These are phyloP conservation scores for Callaeas wilsoni DNA, from an alignment of 2,113 vertebrate genomes.

Conservation along the genomic window DNA sequence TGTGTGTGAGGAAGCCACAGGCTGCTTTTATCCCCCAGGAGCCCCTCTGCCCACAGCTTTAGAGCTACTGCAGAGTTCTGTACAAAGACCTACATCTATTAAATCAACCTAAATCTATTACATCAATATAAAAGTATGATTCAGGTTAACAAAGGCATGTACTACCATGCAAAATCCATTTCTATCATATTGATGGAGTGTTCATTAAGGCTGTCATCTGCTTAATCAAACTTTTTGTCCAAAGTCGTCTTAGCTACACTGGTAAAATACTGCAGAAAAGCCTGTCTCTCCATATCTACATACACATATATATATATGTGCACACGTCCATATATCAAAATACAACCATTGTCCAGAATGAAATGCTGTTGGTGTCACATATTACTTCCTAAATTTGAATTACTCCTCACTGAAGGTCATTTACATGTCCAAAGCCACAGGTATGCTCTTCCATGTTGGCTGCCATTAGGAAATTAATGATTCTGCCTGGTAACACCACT, in stretches of 20 bases:
- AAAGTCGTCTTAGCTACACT: not conserved
- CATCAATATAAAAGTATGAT: not conserved
- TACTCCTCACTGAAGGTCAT: not conserved
- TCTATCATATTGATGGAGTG: not conserved
- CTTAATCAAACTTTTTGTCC: not conserved
- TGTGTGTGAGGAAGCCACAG: not conserved
- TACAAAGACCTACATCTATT: not conserved
- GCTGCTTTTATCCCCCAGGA: not conserved
- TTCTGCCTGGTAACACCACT: not conserved
- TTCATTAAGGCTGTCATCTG: not conserved
- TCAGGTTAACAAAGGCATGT: not conserved
- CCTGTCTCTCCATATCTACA: not conserved
- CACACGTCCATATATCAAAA: not conserved
- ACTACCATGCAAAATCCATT: not conserved
- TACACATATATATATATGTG: too few relatives aligned
- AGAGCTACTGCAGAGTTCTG: not conserved
- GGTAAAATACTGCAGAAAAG: not conserved
- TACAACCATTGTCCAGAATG: not conserved
- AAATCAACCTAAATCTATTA: not conserved
- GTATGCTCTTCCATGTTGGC: fast-evolving
- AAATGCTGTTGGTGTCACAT: not conserved
- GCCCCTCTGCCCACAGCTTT: not conserved
- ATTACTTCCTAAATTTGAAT: not conserved
- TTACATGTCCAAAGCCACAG: not conserved
- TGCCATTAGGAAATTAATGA: not conserved